phyloP scores from a whole-genome alignment of 2,888 invertebrate species.

The Perizoma flavofasciatum region DNA sequence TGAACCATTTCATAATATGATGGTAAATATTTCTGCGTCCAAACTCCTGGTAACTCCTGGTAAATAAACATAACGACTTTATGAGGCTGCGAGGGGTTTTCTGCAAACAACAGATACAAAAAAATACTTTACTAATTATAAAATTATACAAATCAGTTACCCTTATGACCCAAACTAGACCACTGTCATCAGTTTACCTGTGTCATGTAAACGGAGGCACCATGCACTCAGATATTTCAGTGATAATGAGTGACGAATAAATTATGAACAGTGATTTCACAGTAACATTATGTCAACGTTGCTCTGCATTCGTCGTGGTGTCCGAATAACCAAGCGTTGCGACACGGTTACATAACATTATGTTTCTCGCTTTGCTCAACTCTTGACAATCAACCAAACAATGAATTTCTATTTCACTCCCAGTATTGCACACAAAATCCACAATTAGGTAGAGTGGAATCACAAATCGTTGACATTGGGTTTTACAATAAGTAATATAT shows the following conservation, averaged over 20 bases:
- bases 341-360: constrained; percentile 52
- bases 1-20: too few relatives aligned
- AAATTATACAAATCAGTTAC: constrained; percentile 6
- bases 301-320: constrained; percentile 51
- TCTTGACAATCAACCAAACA: constrained; percentile 37
- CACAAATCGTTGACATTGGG: constrained; percentile 16
- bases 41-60: too few relatives aligned
- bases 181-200: constrained; percentile 11
- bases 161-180: constrained; percentile 17
- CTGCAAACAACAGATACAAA: not conserved
- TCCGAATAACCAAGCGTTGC: constrained; percentile 44
- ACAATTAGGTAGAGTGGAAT: constrained; percentile 19
- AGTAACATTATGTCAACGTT: constrained; percentile 42
- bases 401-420: constrained; percentile 35
- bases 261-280: constrained; percentile 43
- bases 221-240: constrained; percentile 14
- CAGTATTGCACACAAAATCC: constrained; percentile 27
- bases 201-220: constrained; percentile 15
- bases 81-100: too few relatives aligned
- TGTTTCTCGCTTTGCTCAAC: constrained; percentile 42
- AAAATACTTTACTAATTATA: not conserved
- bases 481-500: not conserved
- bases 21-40: too few relatives aligned
- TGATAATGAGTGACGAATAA: constrained; percentile 40
- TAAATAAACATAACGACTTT: too few relatives aligned